Evolutionary conservation across 1,140 invertebrate genomes (phyloP).

Genomic region (Harpegnathos saltator): DNA sequence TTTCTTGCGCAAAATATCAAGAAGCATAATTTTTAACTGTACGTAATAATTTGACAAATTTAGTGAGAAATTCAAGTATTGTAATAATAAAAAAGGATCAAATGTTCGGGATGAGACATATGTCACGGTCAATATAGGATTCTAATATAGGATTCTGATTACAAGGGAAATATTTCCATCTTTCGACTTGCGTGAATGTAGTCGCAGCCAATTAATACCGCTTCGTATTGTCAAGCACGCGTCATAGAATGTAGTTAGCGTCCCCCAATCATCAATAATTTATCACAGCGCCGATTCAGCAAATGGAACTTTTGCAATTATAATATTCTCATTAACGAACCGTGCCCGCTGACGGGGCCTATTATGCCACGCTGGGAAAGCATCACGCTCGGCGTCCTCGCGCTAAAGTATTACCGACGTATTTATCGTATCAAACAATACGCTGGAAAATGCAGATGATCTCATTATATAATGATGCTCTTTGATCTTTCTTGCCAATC

Average conservation of each 20-base stretch:
- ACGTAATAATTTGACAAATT: too few relatives aligned
- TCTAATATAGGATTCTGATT: neutral
- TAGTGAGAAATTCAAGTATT: conserved; percentile 3
- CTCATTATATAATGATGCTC: conserved; percentile 1
- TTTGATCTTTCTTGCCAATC: conserved; percentile 4
- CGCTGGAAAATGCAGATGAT: neutral
- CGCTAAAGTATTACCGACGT: conserved; percentile 33
- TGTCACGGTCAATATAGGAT: neutral
- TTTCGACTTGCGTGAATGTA: neutral
- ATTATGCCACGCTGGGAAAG: conserved; percentile 4
- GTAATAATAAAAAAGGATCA: neutral
- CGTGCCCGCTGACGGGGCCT: neutral
- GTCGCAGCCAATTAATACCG: conserved; percentile 29
- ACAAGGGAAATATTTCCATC: neutral
- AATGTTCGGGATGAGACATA: neutral
- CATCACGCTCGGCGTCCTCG: conserved; percentile 16
- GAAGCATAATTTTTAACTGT: too few relatives aligned
- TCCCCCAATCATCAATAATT: conserved; percentile 47
- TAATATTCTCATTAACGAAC: conserved; percentile 60
- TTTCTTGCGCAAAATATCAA: too few relatives aligned
- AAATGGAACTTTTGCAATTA: conserved; percentile 52
- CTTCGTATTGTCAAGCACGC: neutral
- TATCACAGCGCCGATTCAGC: conserved; percentile 25
- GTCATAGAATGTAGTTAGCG: conserved; percentile 39
- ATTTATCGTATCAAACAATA: conserved; percentile 41